Evolutionary conservation across 2,113 vertebrate species (phyloP).

Genomic region (Anhinga anhinga): DNA sequence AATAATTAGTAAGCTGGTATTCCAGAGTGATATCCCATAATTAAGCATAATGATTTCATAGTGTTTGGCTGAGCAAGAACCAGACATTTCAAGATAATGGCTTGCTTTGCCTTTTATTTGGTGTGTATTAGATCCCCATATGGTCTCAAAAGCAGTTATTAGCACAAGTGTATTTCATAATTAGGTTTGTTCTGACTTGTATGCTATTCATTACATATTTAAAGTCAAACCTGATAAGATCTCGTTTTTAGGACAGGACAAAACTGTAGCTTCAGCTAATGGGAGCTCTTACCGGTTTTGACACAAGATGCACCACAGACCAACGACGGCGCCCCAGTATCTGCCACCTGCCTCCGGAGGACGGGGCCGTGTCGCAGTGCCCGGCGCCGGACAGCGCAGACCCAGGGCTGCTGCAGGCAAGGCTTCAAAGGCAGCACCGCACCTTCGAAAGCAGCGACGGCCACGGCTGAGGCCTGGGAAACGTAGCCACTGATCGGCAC

Average conservation of each 20-base stretch:
- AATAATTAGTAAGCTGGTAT: background rate
- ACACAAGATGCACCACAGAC: background rate
- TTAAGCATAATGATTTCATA: conserved; percentile 42
- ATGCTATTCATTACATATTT: conserved; percentile 5
- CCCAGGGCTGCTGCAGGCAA: background rate
- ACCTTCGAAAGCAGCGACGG: background rate
- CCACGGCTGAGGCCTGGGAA: background rate
- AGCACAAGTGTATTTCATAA: conserved; percentile 49
- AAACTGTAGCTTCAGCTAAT: background rate
- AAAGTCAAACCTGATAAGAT: conserved; percentile 7
- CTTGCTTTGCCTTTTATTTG: conserved; percentile 51
- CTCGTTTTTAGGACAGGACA: background rate
- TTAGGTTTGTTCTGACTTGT: conserved; percentile 50
- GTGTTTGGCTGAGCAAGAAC: conserved; percentile 27
- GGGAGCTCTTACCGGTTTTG: background rate
- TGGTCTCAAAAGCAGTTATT: conserved; percentile 49
- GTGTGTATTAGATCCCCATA: background rate
- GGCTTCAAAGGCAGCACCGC: background rate
- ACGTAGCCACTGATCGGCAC: background rate
- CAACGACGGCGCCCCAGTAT: background rate
- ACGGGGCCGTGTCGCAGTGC: too few relatives aligned
- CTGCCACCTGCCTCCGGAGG: background rate
- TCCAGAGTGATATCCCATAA: conserved; percentile 17
- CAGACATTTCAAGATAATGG: conserved; percentile 43
- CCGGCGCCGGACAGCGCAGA: background rate